Conservation (phyloP, 2,113 vertebrate genomes). For the Mustela nigripes region DNA sequence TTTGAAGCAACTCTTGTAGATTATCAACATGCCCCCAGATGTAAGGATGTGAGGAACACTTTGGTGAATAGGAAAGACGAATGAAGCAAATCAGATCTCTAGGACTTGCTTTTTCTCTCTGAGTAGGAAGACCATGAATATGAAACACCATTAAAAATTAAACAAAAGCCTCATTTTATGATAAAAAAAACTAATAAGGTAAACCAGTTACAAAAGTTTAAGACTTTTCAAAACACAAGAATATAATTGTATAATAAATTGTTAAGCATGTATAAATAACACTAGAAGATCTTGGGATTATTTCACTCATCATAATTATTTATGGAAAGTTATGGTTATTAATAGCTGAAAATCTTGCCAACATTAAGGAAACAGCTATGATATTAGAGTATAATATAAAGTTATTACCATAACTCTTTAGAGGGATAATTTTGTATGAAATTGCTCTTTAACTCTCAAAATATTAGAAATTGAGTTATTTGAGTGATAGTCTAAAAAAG, state of each 20-base stretch:
- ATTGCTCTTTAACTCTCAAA: not conserved
- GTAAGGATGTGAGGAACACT: not conserved
- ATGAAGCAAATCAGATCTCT: not conserved
- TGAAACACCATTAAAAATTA: not conserved
- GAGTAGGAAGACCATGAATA: not conserved
- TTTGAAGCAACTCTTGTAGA: not conserved
- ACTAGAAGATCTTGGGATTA: not conserved
- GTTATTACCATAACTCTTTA: not conserved
- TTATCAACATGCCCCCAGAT: not conserved
- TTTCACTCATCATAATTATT: not conserved
- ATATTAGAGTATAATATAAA: not conserved
- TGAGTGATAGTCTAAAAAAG: not conserved
- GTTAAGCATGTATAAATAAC: not conserved
- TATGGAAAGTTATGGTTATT: not conserved
- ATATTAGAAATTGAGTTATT: not conserved
- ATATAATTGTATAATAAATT: not conserved
- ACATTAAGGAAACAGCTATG: not conserved
- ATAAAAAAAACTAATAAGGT: not conserved
- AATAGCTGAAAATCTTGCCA: not conserved
- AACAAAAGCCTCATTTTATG: constrained; percentile 13
- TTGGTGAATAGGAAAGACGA: not conserved
- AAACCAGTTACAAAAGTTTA: not conserved
- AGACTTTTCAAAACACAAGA: not conserved
- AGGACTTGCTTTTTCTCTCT: not conserved
- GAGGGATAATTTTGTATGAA: not conserved